A percentile compares a stretch with the other conserved stretches of the same genome.
phyloP scores from a whole-genome alignment of 2,797 vertebrate genomes.

The Thalassophryne amazonica region DNA sequence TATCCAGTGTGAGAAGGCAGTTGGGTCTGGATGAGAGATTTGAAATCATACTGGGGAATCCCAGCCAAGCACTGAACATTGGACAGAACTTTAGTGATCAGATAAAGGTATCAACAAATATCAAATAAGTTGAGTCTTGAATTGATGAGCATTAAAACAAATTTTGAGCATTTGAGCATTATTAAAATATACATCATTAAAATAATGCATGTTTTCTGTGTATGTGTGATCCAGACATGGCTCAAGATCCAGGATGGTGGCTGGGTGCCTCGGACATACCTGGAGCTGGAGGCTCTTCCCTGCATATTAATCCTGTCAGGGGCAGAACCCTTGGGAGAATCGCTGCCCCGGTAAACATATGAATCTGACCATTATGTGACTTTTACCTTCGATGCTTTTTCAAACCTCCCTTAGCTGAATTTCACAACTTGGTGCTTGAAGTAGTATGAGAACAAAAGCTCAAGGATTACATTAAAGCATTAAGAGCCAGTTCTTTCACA shows the following conservation, averaged over 20 bases:
- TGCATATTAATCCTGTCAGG: conserved; percentile 96
- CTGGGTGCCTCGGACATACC: conserved; percentile 90
- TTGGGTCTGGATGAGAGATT: conserved; percentile 90
- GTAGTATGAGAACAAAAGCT: no score
- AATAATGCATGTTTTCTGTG: not conserved
- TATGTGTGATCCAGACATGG: conserved; percentile 78
- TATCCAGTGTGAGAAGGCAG: conserved; percentile 86
- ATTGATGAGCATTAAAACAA: not conserved
- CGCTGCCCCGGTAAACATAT: conserved; percentile 84
- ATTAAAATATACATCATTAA: no score
- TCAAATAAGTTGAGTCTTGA: not conserved
- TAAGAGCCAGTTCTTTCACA: no score
- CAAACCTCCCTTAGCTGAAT: no score
- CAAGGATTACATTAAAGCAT: no score
- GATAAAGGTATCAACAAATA: conserved; percentile 77
- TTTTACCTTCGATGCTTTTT: no score
- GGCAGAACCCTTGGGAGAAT: conserved; percentile 91
- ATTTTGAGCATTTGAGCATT: no score
- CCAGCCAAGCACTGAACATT: conserved; percentile 81
- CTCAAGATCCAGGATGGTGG: conserved; percentile 90
- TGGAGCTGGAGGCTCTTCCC: conserved; percentile 93
- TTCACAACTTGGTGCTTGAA: no score
- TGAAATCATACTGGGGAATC: conserved; percentile 91
- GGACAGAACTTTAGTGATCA: conserved; percentile 89
- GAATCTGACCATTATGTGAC: not conserved